Conservation (phyloP, 2,888 invertebrate species). For the Dasysyrphus tricinctus region DNA sequence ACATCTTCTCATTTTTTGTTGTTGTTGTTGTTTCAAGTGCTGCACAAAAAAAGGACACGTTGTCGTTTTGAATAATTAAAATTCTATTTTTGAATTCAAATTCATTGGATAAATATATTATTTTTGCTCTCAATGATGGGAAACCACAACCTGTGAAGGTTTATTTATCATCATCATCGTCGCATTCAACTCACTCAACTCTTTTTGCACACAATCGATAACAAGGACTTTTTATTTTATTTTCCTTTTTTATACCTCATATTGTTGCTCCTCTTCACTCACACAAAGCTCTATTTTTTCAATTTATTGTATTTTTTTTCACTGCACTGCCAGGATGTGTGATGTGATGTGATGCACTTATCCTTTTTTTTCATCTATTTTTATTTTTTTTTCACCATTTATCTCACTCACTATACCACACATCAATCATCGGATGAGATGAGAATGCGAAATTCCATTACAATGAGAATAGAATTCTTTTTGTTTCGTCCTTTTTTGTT, state of each 20-base stretch:
- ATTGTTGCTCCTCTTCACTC: slow-evolving; percentile 31
- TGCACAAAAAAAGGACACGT: background rate
- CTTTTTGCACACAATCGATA: slow-evolving; percentile 53
- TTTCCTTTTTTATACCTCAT: slow-evolving; percentile 30
- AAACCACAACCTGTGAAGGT: slow-evolving; percentile 20
- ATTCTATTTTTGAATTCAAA: slow-evolving; percentile 3
- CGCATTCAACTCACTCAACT: background rate
- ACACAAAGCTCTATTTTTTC: slow-evolving; percentile 18
- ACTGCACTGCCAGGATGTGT: background rate
- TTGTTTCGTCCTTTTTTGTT: slow-evolving; percentile 18
- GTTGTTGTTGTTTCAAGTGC: background rate
- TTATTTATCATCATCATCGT: background rate
- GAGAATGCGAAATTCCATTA: slow-evolving; percentile 44
- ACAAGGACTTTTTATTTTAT: slow-evolving; percentile 21
- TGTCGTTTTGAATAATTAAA: slow-evolving; percentile 20
- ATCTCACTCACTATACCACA: slow-evolving; percentile 54
- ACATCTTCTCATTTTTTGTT: background rate
- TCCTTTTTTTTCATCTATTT: slow-evolving; percentile 42
- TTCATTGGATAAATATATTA: background rate
- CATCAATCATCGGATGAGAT: slow-evolving; percentile 53
- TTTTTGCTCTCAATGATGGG: slow-evolving; percentile 8
- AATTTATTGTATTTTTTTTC: background rate
- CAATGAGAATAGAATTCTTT: slow-evolving; percentile 36
- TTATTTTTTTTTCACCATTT: slow-evolving; percentile 31
- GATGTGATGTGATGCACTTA: slow-evolving; percentile 22